Evolutionary conservation across 2,797 vertebrate genomes (phyloP), one percentile per base, ranked within the genome.

Genomic region (Limnodromus scolopaceus): DNA sequence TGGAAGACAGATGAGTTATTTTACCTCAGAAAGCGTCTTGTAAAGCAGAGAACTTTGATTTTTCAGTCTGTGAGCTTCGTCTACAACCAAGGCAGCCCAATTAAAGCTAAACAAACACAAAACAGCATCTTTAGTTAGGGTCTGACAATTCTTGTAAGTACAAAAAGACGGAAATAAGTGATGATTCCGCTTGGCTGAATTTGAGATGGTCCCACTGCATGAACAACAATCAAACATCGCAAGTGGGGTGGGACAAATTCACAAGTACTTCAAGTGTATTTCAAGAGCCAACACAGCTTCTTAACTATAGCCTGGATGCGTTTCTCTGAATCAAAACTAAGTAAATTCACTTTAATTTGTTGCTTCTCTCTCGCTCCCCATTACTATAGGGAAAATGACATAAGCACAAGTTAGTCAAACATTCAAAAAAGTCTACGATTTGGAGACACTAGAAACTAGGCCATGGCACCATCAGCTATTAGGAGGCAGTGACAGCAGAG

Each of bases 41-140:
- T 99, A 97, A 87, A 99, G 97, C 45, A 99, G 78, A 23, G 99
- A 99, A 54, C 97, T 98, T 89, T 98, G 98, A 89, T 99, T 99
- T 98, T 99, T 99, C 95, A 99, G 95, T 82, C 99, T 98, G 95
- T 99, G 99, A 95, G 99, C 99, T 97, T 99, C 99, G 49, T 99
- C 99, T 46, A 99, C 99, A 65, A 99, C 98, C 76, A 99, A 97
- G 43, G 97, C 95, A 83, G 93, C 97, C 98, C 98, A 98, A 30
- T 87, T 86, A 88, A 98, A 98, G 89, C 98, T 98, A 92, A 83
- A 94, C 8, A 88, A 88, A 74, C 9, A 74, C 20, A 93, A 85
- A 80, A 5, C 10, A 92, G 13, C 22, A 83, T 43, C 22, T 69
- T 93, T 57, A 84, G 32, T 87, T 68, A 91, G 25, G 18, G 23